Conservation (phyloP, 2,888 invertebrate species). For the Exephanes ischioxanthus region DNA sequence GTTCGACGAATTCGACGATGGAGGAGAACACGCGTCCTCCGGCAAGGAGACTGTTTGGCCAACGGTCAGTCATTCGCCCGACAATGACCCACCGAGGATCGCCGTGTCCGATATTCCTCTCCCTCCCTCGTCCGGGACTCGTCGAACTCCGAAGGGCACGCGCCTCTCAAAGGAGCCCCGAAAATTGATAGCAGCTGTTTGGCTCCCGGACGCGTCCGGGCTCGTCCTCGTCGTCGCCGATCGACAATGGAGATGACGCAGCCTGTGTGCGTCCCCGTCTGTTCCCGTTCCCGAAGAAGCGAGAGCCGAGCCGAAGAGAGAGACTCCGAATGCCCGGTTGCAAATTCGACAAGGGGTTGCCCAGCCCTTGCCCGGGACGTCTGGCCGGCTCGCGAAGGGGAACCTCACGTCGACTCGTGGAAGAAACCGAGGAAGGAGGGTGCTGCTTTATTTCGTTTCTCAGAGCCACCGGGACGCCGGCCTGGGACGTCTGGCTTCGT, state of each 20-base stretch:
- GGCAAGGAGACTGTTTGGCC: slow-evolving; percentile 35
- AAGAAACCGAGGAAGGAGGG: neutral
- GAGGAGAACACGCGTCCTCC: neutral
- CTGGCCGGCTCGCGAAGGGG: slow-evolving; percentile 6
- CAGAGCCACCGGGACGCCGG: slow-evolving; percentile 3
- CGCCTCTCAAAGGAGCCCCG: slow-evolving; percentile 49
- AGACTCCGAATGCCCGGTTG: slow-evolving; percentile 70
- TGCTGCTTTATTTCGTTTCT: neutral
- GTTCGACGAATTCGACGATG: neutral
- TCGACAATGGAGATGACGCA: slow-evolving; percentile 56
- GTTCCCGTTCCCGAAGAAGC: too few relatives aligned
- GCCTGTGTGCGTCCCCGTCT: neutral
- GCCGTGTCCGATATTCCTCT: slow-evolving; percentile 1
- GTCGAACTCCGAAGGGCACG: slow-evolving; percentile 50
- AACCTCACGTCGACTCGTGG: neutral
- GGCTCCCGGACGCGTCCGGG: slow-evolving; percentile 60
- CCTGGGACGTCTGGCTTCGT: slow-evolving; percentile 61
- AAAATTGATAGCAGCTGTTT: slow-evolving; percentile 79
- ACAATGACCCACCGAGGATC: slow-evolving; percentile 3
- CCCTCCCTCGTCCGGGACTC: neutral
- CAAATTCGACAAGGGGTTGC: slow-evolving; percentile 75
- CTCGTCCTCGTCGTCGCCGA: slow-evolving; percentile 61
- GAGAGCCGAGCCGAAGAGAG: neutral
- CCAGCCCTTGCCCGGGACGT: slow-evolving; percentile 47
- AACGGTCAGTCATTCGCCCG: slow-evolving; percentile 52